These are phyloP conservation scores for Aphis gossypii DNA, from an alignment of 1,140 invertebrate species.

Conservation along the genomic window DNA sequence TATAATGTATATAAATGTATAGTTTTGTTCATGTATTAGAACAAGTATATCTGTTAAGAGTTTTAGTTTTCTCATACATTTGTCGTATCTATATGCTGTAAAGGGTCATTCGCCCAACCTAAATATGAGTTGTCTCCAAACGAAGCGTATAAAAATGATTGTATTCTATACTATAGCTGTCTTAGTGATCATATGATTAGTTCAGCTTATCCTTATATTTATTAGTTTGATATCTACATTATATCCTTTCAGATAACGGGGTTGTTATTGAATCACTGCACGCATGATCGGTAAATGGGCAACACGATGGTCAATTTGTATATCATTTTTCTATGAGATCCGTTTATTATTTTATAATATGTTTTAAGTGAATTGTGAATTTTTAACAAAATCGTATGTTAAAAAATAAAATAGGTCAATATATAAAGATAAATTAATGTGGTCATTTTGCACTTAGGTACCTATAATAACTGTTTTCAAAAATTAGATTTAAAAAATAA, in stretches of 20 bases:
- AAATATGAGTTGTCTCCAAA: conserved; percentile 16
- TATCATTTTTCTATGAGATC: background rate
- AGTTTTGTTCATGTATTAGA: background rate
- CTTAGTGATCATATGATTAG: background rate
- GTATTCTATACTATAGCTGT: background rate
- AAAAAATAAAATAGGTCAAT: background rate
- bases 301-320: background rate
- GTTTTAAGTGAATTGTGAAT: background rate
- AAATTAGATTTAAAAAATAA: background rate
- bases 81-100: background rate
- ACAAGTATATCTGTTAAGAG: background rate
- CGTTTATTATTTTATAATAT: background rate
- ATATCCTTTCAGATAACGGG: background rate
- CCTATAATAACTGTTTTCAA: background rate
- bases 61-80: background rate
- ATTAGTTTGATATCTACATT: background rate
- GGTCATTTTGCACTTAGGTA: background rate
- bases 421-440: background rate
- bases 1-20: background rate
- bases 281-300: background rate
- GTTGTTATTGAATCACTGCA: background rate
- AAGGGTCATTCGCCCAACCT: background rate
- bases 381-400: background rate
- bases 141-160: conserved; percentile 11
- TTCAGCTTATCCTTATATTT: background rate